Evolutionary conservation across 2,113 vertebrate genomes (phyloP), one percentile per base, ranked within the genome.

Genomic region (Balaeniceps rex): DNA sequence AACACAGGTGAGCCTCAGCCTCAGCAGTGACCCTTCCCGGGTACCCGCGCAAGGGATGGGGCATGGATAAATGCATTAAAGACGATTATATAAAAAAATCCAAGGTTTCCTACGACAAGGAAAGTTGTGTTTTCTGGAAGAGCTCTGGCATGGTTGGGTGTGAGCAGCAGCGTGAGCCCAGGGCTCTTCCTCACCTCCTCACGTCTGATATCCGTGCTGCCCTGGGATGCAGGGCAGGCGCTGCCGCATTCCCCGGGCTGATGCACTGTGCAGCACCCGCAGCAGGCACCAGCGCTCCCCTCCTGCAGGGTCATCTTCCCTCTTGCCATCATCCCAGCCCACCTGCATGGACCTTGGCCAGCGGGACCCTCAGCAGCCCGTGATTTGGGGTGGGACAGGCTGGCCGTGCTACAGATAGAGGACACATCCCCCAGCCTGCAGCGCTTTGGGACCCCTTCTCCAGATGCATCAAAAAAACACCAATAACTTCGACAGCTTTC

Each of bases 361-460:
- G 9, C 2, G 6, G 25, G 33, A 63, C 5, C 22, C 46, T 26
- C 86, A 10, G 29, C 51, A 66, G 36, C 36, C 60, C 22, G 0
- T 1, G 14, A 3, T 17, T 4, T 14, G 28, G 33, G 74, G 28
- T 64, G 36, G 26, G 26, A 36, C 5, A 4, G 51, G 36, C 26
- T 7, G 19, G 33, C 40, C 2, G 1, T 9, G 19, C 28, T 28
- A 24, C 44, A 38, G 46, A 10, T 2, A 46, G 12, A 9, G 1
- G 0, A 5, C 12, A 31, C 49, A 19, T 33, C 51, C 14, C 5
- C 15, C 87, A 55, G 24, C 38, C 49, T 12, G 5, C 49, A 44
- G 65, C 10, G 4, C 81, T 6, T 22, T 6, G 66, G 68, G 34
- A 57, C 36, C 42, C 2, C 3, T 42, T 57, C 72, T 87, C 52